A percentile compares a stretch with the other conserved stretches of the same genome.
These are phyloP conservation scores for Echiichthys vipera DNA, from an alignment of 2,797 vertebrate species.

Conservation along the genomic window DNA sequence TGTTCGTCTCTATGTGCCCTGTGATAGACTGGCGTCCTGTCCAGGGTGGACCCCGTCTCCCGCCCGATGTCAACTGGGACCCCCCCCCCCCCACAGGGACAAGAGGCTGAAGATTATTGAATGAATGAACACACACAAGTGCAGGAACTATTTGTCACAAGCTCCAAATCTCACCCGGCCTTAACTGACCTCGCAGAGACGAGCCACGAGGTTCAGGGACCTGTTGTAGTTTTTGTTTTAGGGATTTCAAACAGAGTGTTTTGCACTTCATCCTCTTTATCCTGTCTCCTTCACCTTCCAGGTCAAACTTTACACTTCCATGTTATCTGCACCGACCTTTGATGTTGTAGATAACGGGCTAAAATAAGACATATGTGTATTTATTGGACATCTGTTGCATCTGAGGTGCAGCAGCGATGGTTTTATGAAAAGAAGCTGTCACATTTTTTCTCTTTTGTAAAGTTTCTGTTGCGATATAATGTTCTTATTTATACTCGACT, in stretches of 20 bases:
- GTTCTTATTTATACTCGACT: slow-evolving; percentile 81
- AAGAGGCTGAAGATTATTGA: too few species aligned
- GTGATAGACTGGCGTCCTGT: too few species aligned
- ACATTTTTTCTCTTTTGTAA: slow-evolving; percentile 69
- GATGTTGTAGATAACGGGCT: slow-evolving; percentile 78
- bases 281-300: slow-evolving; percentile 45
- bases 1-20: too few species aligned
- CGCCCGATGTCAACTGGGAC: too few species aligned
- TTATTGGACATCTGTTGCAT: slow-evolving; percentile 84
- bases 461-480: slow-evolving; percentile 65
- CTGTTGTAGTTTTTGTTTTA: slow-evolving; percentile 18
- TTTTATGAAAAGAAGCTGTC: slow-evolving; percentile 47
- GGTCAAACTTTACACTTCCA: slow-evolving; percentile 47
- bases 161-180: too few species aligned
- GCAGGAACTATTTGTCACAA: too few species aligned
- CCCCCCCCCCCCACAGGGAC: too few species aligned
- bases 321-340: slow-evolving; percentile 52
- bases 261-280: slow-evolving; percentile 44
- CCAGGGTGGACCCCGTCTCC: too few species aligned
- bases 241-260: slow-evolving; percentile 37
- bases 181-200: too few species aligned
- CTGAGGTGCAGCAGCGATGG: slow-evolving; percentile 53
- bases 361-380: slow-evolving; percentile 76
- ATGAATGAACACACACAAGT: too few species aligned
- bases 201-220: slow-evolving; percentile 40